Evolutionary conservation across 2,113 vertebrate genomes (phyloP), one percentile per base, ranked within the genome.

Genomic region (Prietella phreatophila): DNA sequence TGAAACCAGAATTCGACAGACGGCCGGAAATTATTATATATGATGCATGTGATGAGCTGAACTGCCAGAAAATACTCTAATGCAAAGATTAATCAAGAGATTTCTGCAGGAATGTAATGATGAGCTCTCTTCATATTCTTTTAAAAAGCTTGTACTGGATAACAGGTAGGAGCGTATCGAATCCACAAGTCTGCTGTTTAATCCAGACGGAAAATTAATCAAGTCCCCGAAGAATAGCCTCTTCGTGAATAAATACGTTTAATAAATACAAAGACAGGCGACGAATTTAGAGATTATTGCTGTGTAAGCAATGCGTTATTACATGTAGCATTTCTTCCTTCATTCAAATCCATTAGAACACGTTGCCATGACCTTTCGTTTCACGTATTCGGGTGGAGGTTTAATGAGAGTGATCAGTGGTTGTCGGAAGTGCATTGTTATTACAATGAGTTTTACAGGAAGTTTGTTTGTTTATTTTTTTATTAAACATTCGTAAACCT

Each of bases 11-110:
- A 82, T 90, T 76, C 79, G 87, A 82, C 76, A 63, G 79, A 87
- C 78, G 30, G 36, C 50, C 83, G 88, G 42, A 55, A 90, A 90
- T 92, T 89, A 91, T 92, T 86, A 90, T 88, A 53, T 91, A 88
- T 55, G 36, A 39, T 67, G 39, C 25, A 14, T 82, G 75, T 75
- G 10, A 53, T 25, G 61, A 89, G 84, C 55, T n/a, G 67, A 75
- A 65, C 78, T 82, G 53, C 30, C 79, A 73, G 80, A 84, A 89
- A 73, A 82, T 71, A 69, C 71, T 75, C 42, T 33, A 73, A 78
- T 67, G 65, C 75, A 39, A 63, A 82, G 58, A 85, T 79, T 79
- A 42, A 83, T 88, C 58, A 53, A 80, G 19, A 86, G 17, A 80
- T 53, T 86, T n/a, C n/a, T 39, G 25, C 30, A 9, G 10, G n/a